Base-by-base conservation (phyloP, 2,797 vertebrate genomes). In the Rhinogobio ventralis region DNA sequence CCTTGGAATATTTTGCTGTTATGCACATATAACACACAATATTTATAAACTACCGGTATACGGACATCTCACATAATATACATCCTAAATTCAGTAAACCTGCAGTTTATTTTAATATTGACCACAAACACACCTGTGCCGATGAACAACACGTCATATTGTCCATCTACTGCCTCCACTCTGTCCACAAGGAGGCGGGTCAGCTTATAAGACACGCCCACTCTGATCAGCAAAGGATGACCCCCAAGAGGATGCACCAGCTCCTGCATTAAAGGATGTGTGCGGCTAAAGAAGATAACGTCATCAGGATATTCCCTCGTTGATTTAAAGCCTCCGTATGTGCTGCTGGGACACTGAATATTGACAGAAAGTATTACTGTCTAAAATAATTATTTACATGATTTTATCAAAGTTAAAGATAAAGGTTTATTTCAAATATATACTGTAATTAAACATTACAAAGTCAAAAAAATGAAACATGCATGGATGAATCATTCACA, bases 281-380 rank as follows among this genome's bases (percentile, higher is more conserved):
- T 96, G 79, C 95, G 93, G 90, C 95, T 96, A 88, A 96, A 96
- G 92, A 96, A 96, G 91, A 96, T 96, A 87, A 96, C 95, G 1
- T 96, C 95, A n/a, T 96, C 95, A 0, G 95, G 95, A 91, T 95
- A 96, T 85, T 96, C 94, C 85, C 95, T 93, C 67, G 95, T 96
- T 0, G 95, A 96, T 79, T 93, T 93, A 90, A 95, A 95, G 90
- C 93, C 95, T 85, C 95, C 95, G 60, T 96, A 96, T 0, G 95
- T 96, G 81, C 92, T 95, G 93, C 95, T 96, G 39, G 95, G 95
- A 93, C 95, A 96, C 95, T 96, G 80, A 36, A 42, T 7, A 51
- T 5, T 25, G 30, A 86, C 39, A 87, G 28, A 23, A 75, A 51
- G 53, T 14, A 4, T 25, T 75, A 81, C 0, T 5, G 7, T 30